phyloP scores from a whole-genome alignment of 1,140 invertebrate genomes.

The Diuraphis noxia region DNA sequence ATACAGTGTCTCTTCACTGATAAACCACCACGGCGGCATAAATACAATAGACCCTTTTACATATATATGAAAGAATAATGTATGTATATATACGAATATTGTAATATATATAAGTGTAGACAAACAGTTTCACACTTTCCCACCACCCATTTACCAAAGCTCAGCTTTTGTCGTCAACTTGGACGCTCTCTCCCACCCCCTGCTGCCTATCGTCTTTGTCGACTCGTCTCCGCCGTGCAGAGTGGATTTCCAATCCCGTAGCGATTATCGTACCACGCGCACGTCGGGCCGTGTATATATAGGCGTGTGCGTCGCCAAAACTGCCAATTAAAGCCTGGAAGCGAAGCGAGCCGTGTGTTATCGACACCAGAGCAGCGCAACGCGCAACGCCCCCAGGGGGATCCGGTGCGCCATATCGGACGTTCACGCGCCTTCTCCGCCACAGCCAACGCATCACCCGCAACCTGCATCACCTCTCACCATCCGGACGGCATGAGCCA shows the following conservation, averaged over 20 bases:
- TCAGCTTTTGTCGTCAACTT: constrained; percentile 15
- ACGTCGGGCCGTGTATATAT: neutral
- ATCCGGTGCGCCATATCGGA: constrained; percentile 51
- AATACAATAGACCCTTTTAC: neutral
- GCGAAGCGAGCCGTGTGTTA: constrained; percentile 49
- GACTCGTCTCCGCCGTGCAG: neutral
- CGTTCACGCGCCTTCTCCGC: constrained; percentile 35
- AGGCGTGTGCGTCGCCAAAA: constrained; percentile 40
- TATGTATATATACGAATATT: too few species aligned
- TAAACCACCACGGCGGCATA: neutral
- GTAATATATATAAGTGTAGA: neutral
- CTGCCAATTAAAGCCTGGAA: constrained; percentile 52
- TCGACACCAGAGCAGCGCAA: constrained; percentile 50
- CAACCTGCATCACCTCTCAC: neutral
- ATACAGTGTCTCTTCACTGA: neutral
- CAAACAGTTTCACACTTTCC: neutral
- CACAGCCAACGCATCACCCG: neutral
- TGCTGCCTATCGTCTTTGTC: neutral
- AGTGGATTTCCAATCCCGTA: constrained; percentile 40
- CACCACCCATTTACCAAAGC: neutral
- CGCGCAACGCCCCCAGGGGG: constrained; percentile 50
- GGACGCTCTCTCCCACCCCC: neutral
- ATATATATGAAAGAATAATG: too few species aligned
- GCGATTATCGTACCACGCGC: constrained; percentile 31
- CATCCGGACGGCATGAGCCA: neutral